Evolutionary conservation across 2,113 vertebrate species (phyloP), one percentile per base, ranked within the genome.

Genomic region (Neomonachus schauinslandi): DNA sequence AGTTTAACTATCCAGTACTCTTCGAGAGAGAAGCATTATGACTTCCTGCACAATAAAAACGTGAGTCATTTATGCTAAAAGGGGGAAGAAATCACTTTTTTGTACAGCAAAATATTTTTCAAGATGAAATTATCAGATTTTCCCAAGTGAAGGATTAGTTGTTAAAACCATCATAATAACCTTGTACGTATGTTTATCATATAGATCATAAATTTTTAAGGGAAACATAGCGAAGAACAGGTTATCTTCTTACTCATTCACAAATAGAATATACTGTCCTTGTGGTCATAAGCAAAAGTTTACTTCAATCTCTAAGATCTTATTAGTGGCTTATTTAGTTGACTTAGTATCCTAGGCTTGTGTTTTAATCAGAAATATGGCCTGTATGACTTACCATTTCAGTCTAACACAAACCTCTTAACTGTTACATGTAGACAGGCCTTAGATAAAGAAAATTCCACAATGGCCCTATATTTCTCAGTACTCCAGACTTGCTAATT

Each of bases 121-220:
- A 82, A 84, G 28, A 65, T 95, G n/a, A 95, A 98, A 71, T 93
- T 61, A 81, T 21, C 42, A 81, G 15, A 57, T 88, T 94, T 96
- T 96, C 87, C 85, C 15, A 63, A 71, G 15, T 71, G 49, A 92
- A 94, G 59, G 22, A 57, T 79, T 71, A 84, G 15, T 69, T 65
- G 49, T 83, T 24, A 74, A 90, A 87, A 76, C 39, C 72, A 46
- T 28, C 28, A 12, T 65, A n/a, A 42, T 24, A 26, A 31, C 10
- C 49, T 76, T 21, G 15, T 69, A 76, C 83, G 42, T 74, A 33
- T 94, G 46, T 85, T 88, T 91, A 36, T 33, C 49, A 61, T 14
- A 24, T 53, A 85, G 87, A 86, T 51, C 7, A 79, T 12, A 74
- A 1, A 79, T 88, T 96, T 74, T 88, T 85, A 69, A 81, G 53